These are phyloP conservation scores for Procambarus virginalis DNA, from an alignment of 1,140 invertebrate genomes.

Conservation along the genomic window DNA sequence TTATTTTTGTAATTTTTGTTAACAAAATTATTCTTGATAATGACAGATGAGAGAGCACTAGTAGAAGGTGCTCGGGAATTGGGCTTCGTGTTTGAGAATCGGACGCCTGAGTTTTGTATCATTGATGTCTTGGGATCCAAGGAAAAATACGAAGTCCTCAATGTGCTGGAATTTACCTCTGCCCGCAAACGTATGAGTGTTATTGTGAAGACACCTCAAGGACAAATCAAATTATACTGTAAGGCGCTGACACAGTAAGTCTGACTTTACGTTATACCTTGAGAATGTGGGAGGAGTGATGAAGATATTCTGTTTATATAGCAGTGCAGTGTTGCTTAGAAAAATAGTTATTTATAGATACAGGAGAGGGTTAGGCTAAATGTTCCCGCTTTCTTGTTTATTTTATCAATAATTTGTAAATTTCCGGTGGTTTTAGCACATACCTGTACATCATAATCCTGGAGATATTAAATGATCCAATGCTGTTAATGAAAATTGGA, in stretches of 20 bases:
- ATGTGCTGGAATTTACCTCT: conserved; percentile 98
- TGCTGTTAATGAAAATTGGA: too few species aligned
- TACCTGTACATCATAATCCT: too few species aligned
- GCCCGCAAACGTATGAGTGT: conserved; percentile 95
- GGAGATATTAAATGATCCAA: too few species aligned
- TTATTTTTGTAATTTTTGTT: neutral
- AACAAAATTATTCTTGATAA: neutral
- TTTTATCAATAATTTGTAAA: too few species aligned
- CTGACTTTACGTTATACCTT: too few species aligned
- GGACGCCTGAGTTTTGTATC: conserved; percentile 88
- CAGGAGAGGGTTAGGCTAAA: too few species aligned
- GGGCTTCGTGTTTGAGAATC: conserved; percentile 92
- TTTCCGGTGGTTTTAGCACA: too few species aligned
- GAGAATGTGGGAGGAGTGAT: too few species aligned
- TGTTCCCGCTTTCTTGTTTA: too few species aligned
- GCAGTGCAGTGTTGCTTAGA: too few species aligned
- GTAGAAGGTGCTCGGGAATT: conserved; percentile 91
- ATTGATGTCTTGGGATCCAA: conserved; percentile 82
- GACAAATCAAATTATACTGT: conserved; percentile 89
- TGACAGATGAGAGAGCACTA: conserved; percentile 88
- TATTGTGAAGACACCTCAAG: conserved; percentile 86
- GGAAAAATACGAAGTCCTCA: conserved; percentile 91
- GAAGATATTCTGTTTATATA: neutral
- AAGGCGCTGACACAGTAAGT: conserved; percentile 88
- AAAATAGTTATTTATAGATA: too few species aligned